Percentiles rank a stretch among this genome's conserved stretches.
phyloP scores from a whole-genome alignment of 2,888 invertebrate genomes.

The Cryptocheilus praepositus region DNA sequence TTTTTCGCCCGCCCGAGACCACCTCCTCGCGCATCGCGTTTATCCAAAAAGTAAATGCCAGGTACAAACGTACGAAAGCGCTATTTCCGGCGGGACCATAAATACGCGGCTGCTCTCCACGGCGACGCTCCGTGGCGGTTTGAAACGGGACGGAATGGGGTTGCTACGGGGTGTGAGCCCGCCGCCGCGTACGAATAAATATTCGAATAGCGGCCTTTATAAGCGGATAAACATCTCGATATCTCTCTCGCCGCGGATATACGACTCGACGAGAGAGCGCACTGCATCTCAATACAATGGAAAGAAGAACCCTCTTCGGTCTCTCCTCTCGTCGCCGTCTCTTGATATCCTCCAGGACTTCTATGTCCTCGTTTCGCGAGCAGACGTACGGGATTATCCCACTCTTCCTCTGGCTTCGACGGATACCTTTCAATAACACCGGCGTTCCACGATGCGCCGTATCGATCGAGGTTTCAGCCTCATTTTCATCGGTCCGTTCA shows the following conservation, averaged over 20 bases:
- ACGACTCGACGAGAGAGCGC: constrained; percentile 22
- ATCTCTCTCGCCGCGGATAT: constrained; percentile 44
- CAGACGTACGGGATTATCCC: constrained; percentile 8
- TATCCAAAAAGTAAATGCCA: constrained; percentile 11
- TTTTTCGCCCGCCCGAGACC: no score
- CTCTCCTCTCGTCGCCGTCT: not conserved
- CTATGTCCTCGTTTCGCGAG: constrained; percentile 7
- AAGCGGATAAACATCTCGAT: constrained; percentile 64
- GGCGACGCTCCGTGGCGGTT: constrained; percentile 21
- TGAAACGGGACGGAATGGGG: constrained; percentile 27
- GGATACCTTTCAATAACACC: constrained; percentile 1
- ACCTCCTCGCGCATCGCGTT: not conserved
- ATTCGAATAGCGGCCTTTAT: constrained; percentile 56
- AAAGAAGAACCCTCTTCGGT: constrained; percentile 38
- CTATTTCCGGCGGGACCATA: constrained; percentile 25
- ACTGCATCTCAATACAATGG: constrained; percentile 45
- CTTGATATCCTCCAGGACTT: constrained; percentile 8
- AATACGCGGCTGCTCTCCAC: constrained; percentile 19
- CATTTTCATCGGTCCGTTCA: no score
- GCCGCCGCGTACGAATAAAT: constrained; percentile 50
- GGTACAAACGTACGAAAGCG: constrained; percentile 20
- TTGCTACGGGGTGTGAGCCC: not conserved
- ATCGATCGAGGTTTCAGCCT: no score
- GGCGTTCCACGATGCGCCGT: no score
- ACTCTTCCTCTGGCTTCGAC: constrained; percentile 12